phyloP scores from a whole-genome alignment of 2,888 invertebrate genomes.

The Encarsia formosa region DNA sequence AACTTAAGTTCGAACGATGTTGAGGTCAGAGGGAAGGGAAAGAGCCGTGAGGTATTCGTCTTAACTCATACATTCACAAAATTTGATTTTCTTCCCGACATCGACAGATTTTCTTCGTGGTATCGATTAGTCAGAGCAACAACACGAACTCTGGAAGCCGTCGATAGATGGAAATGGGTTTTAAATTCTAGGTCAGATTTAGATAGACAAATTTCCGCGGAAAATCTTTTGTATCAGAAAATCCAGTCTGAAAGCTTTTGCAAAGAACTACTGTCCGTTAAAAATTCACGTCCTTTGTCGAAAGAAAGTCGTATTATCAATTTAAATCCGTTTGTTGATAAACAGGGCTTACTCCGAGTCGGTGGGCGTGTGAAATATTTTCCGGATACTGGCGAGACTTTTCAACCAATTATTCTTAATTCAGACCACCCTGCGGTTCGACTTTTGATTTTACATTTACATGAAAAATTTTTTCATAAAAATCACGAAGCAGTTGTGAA shows the following conservation, averaged over 20 bases:
- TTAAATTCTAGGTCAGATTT: too few species aligned
- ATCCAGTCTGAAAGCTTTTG: constrained; percentile 1
- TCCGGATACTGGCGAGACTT: too few species aligned
- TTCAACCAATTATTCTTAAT: constrained; percentile 13
- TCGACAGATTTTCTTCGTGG: not conserved
- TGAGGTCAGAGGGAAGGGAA: too few species aligned
- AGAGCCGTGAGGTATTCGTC: too few species aligned
- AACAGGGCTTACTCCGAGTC: not conserved
- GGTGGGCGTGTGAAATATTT: not conserved
- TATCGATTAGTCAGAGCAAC: not conserved
- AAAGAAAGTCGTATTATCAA: not conserved
- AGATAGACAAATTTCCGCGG: not conserved
- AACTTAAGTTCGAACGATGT: not conserved
- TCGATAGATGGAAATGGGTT: too few species aligned
- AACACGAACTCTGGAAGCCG: constrained; percentile 1
- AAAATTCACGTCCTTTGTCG: not conserved
- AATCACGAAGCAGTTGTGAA: constrained; percentile 14
- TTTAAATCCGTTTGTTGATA: not conserved
- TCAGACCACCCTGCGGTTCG: constrained; percentile 2
- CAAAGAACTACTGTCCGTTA: not conserved
- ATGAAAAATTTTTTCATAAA: constrained; percentile 2
- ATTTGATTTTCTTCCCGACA: too few species aligned
- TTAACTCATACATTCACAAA: too few species aligned
- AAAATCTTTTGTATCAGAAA: not conserved
- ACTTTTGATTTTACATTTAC: constrained; percentile 7